A percentile compares a stretch with the other conserved stretches of the same genome.
These are phyloP conservation scores for Psittacara wagleri DNA, from an alignment of 2,113 vertebrate genomes.

Conservation along the genomic window DNA sequence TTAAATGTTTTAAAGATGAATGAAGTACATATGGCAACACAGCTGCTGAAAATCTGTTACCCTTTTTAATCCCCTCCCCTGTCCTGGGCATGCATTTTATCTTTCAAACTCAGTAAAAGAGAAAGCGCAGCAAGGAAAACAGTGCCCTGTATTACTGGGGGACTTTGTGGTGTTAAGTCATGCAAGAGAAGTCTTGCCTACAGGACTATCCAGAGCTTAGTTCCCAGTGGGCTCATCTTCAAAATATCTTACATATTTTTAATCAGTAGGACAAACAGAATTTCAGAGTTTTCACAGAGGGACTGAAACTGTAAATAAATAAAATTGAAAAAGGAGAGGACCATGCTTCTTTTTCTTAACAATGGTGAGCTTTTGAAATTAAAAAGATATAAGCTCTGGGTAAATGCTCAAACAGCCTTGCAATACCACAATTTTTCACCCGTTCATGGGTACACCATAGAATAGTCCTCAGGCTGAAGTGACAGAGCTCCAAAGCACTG, in stretches of 20 bases:
- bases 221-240: background rate
- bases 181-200: background rate
- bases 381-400: background rate
- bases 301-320: background rate
- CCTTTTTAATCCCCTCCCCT: slow-evolving; percentile 37
- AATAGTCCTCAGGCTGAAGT: background rate
- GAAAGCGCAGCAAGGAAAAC: background rate
- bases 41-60: slow-evolving; percentile 55
- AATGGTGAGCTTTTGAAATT: background rate
- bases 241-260: background rate
- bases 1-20: background rate
- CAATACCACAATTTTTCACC: background rate
- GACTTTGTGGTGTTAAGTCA: background rate
- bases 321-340: background rate
- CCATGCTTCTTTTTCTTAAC: background rate
- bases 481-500: background rate
- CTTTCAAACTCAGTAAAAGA: background rate
- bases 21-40: slow-evolving; percentile 51
- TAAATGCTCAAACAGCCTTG: background rate
- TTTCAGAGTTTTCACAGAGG: background rate
- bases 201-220: background rate
- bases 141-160: background rate
- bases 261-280: background rate
- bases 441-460: background rate
- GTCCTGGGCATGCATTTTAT: background rate